Conservation (phyloP, 2,797 vertebrate genomes). For the Squalus acanthias region DNA sequence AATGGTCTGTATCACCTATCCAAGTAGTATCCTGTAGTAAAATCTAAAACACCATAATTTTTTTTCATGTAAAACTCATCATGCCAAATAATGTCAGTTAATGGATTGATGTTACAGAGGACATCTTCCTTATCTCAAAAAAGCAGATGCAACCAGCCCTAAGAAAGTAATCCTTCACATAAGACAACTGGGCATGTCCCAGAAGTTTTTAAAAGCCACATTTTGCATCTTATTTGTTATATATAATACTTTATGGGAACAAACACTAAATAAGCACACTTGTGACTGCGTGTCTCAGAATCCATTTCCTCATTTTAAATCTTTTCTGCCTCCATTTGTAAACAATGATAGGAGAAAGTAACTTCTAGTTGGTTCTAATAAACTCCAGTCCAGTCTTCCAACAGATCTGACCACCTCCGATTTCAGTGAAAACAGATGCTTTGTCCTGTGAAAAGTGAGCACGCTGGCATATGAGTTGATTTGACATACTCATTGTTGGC, state of each 20-base stretch:
- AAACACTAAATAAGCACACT: background rate
- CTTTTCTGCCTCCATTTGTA: background rate
- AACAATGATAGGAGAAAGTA: background rate
- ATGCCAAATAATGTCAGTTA: background rate
- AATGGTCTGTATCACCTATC: background rate
- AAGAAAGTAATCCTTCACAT: background rate
- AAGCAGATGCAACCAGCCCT: conserved; percentile 4
- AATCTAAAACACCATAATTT: background rate
- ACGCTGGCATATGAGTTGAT: background rate
- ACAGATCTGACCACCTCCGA: background rate
- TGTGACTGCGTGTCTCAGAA: background rate
- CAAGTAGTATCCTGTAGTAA: background rate
- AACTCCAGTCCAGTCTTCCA: background rate
- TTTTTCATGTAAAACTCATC: background rate
- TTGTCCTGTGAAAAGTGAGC: background rate
- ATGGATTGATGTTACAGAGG: background rate
- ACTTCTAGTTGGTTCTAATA: background rate
- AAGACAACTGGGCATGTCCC: background rate
- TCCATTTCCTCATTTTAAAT: background rate
- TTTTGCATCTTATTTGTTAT: background rate
- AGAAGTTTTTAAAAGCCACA: background rate
- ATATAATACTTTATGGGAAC: background rate
- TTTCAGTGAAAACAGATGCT: background rate
- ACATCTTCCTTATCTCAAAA: background rate
- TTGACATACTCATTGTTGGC: background rate